Conservation (phyloP, 2,113 vertebrate genomes). For the Oncorhynchus clarkii region DNA sequence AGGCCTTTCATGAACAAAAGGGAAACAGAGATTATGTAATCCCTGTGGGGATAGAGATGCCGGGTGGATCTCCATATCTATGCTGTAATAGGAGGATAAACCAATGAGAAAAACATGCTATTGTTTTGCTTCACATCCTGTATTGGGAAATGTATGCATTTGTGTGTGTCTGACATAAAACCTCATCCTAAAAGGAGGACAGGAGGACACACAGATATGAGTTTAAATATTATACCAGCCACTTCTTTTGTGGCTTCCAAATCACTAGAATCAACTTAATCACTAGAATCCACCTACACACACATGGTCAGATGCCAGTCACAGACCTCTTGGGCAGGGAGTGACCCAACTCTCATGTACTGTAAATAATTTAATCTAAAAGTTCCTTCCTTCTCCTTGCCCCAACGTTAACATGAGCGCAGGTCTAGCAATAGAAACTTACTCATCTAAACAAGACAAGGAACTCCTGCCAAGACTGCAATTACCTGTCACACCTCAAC, state of each 20-base stretch:
- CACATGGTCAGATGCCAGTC: not conserved
- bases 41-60: not conserved
- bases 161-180: not conserved
- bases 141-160: not conserved
- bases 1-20: constrained; percentile 7
- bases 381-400: constrained; percentile 43
- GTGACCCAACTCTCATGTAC: constrained; percentile 19
- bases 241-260: not conserved
- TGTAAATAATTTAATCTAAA: constrained; percentile 57
- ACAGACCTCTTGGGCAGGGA: constrained; percentile 1
- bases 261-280: not conserved
- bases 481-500: constrained; percentile 48
- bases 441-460: constrained; percentile 41
- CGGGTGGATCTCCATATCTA: not conserved
- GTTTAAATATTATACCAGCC: not conserved
- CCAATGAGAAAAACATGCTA: constrained; percentile 1
- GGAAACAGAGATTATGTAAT: constrained; percentile 12
- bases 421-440: constrained; percentile 21
- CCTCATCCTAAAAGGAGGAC: not conserved
- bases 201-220: not conserved
- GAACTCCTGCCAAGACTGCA: constrained; percentile 55
- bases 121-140: not conserved
- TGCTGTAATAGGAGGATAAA: not conserved
- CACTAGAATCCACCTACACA: constrained; percentile 1
- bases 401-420: constrained; percentile 30